Percentiles rank a stretch among this genome's conserved stretches.
Conservation (phyloP, 2,888 invertebrate genomes). For the Phania funesta region DNA sequence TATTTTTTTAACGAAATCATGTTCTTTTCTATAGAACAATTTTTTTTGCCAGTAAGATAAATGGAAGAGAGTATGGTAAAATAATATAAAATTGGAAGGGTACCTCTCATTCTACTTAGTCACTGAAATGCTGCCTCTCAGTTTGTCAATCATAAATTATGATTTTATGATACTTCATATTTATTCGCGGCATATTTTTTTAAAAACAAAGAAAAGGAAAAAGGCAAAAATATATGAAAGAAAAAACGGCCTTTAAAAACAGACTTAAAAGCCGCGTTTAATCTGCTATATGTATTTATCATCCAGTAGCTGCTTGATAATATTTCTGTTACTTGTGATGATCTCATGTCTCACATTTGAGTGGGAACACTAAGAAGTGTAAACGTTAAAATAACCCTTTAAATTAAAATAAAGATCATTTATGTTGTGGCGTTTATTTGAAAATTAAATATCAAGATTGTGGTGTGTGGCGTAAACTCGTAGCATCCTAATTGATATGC, state of each 20-base stretch:
- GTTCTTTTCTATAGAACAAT: not conserved
- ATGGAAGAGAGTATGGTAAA: not conserved
- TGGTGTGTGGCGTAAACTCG: too few relatives aligned
- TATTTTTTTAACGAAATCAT: too few relatives aligned
- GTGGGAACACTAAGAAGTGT: too few relatives aligned
- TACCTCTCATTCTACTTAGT: conserved; percentile 15
- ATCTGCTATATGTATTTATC: not conserved
- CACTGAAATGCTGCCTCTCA: too few relatives aligned
- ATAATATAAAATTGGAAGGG: not conserved
- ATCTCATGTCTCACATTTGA: too few relatives aligned
- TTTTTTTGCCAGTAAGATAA: not conserved
- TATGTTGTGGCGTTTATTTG: too few relatives aligned
- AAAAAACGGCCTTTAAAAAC: not conserved
- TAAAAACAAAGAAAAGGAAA: not conserved
- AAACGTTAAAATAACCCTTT: too few relatives aligned
- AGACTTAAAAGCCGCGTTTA: not conserved
- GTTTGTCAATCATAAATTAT: conserved; percentile 63
- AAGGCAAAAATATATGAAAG: not conserved
- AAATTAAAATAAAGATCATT: too few relatives aligned
- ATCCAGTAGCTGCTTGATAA: not conserved
- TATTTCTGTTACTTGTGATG: too few relatives aligned
- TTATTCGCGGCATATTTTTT: conserved; percentile 34
- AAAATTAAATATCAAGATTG: too few relatives aligned
- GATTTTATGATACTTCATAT: conserved; percentile 56
- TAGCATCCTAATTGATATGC: too few relatives aligned